Conservation (phyloP, 2,113 vertebrate genomes). For the Thamnophis sirtalis region DNA sequence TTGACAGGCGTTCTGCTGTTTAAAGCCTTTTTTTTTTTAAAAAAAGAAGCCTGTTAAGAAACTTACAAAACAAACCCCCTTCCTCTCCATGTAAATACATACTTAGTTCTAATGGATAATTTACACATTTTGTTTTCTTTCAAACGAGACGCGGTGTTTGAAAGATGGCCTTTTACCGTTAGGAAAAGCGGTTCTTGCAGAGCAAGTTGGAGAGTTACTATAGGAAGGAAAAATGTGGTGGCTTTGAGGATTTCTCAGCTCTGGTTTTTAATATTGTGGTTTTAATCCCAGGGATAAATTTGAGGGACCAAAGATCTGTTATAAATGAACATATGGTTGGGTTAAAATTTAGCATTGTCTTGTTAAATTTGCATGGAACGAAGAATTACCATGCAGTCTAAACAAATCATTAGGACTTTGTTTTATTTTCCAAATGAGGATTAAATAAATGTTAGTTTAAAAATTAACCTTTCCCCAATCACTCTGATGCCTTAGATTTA, state of each 20-base stretch:
- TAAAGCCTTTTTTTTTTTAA: too few relatives aligned
- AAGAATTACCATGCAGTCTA: background rate
- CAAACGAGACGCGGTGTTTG: background rate
- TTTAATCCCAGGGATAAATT: background rate
- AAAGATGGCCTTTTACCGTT: background rate
- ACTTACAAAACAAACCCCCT: background rate
- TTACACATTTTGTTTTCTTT: background rate
- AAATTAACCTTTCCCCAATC: background rate
- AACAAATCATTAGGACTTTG: slow-evolving; percentile 20
- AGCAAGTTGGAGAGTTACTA: background rate
- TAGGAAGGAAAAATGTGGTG: background rate
- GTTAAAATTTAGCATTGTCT: background rate
- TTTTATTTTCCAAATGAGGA: slow-evolving; percentile 30
- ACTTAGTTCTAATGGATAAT: background rate
- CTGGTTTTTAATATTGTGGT: background rate
- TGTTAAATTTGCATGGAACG: background rate
- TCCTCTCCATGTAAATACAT: background rate
- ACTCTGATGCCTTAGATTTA: slow-evolving; percentile 32
- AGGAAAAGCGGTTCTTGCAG: background rate
- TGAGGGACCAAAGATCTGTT: background rate
- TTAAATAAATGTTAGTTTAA: slow-evolving; percentile 36
- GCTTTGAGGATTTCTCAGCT: background rate
- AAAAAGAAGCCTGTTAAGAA: background rate
- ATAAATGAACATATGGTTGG: background rate
- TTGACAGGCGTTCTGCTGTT: background rate